Evolutionary conservation across 2,797 vertebrate genomes (phyloP), one percentile per base, ranked within the genome.

Genomic region (Leptatherina wallacei): DNA sequence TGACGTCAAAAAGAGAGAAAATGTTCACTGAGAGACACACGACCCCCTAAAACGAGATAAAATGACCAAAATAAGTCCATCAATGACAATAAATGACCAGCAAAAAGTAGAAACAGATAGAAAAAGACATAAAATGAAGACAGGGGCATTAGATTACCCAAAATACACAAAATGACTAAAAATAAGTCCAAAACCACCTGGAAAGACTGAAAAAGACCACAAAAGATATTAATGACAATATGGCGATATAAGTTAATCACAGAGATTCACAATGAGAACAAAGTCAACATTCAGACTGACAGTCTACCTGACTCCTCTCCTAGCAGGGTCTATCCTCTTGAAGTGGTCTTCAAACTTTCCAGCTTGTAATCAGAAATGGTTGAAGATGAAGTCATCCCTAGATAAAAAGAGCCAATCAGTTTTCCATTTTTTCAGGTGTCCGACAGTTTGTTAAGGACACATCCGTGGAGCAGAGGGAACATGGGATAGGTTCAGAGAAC

Each of bases 401-500:
- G 63, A 66, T 66, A 56, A 13, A 36, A 44, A 16, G 35, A 58
- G 13, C 33, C 29, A 14, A 62, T 6, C 20, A 0, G 30, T 20
- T 16, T 3, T 22, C 49, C 29, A 61, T 63, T 57, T 56, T 51
- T 65, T 75, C 80, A 77, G 84, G 81, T 75, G 81, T 68, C n/a
- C 2, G 0, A 0, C 0, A 13, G 33, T 49, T 51, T 20, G 16
- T 29, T 35, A 2, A 65, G 40, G 38, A 72, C 56, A 10, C 30
- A 16, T 33, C 20, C 38, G 42, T 18, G 42, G 55, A 13, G 47
- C 61, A 27, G 59, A 58, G 54, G 36, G 1, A 62, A 30, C 6
- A 9, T 22, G 54, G 33, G 36, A 52, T 29, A 54, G 5, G 33
- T 35, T 30, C 24, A 33, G 7, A n/a, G 9, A 30, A 24, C 38